Evolutionary conservation across 2,888 invertebrate species (phyloP).

Genomic region (Rutpela maculata): DNA sequence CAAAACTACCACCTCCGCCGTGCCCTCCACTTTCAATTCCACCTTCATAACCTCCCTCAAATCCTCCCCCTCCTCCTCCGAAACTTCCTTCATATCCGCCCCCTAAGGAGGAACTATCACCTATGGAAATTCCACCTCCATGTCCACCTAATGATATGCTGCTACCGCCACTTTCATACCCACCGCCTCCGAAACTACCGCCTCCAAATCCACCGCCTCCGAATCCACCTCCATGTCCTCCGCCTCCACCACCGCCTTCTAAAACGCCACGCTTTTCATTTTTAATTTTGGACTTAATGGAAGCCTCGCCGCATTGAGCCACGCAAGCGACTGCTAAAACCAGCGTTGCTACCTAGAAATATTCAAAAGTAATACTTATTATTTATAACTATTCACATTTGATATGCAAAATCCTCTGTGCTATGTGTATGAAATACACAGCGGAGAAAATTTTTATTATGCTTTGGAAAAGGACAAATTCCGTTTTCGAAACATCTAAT

Average conservation of each 20-base stretch:
- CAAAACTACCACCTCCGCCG: constrained; percentile 44
- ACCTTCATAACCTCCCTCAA: constrained; percentile 23
- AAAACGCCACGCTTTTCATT: constrained; percentile 65
- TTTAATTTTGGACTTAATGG: constrained; percentile 53
- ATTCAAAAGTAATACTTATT: too few relatives aligned
- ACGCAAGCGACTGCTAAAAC: constrained; percentile 64
- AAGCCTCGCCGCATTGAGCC: constrained; percentile 63
- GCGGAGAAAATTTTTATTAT: too few relatives aligned
- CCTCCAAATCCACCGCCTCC: constrained; percentile 47
- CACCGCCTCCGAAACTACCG: constrained; percentile 35
- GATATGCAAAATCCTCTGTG: too few relatives aligned
- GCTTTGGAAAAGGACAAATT: too few relatives aligned
- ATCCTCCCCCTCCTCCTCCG: constrained; percentile 11
- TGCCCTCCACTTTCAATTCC: constrained; percentile 31
- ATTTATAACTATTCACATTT: too few relatives aligned
- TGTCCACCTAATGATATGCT: constrained; percentile 46
- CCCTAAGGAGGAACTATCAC: constrained; percentile 22
- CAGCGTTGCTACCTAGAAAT: constrained; percentile 57
- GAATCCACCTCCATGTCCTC: constrained; percentile 43
- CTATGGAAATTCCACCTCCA: constrained; percentile 12
- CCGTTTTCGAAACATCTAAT: too few relatives aligned
- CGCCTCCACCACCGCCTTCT: constrained; percentile 58
- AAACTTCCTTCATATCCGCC: constrained; percentile 16
- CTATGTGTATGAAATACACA: too few relatives aligned
- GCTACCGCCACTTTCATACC: constrained; percentile 42